Evolutionary conservation across 2,797 vertebrate species (phyloP), one percentile per base, ranked within the genome.

Genomic region (Loris lydekkerianus): DNA sequence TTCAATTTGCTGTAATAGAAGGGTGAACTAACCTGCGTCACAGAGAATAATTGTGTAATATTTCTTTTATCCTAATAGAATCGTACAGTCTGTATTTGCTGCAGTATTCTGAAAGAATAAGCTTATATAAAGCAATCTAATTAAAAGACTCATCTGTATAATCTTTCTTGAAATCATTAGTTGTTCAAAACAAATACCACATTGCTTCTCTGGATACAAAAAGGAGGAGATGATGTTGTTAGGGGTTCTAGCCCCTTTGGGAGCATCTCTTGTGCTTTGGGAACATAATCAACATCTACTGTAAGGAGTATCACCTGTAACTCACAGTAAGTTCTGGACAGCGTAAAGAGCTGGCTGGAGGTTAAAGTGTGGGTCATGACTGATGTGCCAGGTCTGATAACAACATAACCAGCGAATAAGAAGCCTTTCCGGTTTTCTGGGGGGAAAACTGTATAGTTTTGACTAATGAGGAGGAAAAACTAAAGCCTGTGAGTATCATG

Each of bases 241-340:
- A 82, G 95, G 96, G 93, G 84, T 96, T 67, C 84, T 7, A 0
- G 76, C 37, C 15, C 97, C 43, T 72, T 88, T 31, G 98, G 98
- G 97, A 97, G 83, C 43, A 9, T 89, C 88, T n/a, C 17, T 83
- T 84, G 96, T 76, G 98, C 87, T 95, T 98, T 87, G 98, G 98
- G 97, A 53, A 73, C 0, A 67, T 96, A 97, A 78, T 96, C 98
- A 97, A 73, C 98, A 98, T 97, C 97, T 97, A 97, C 98, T 86
- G 60, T 90, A 17, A 98, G 98, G 98, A 98, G 95, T 98, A 97
- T 92, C 98, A 98, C 98, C 98, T 98, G 98, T 98, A 98, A 98
- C 96, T 84, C 97, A 97, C 89, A 97, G 94, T 98, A 97, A 98
- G 98, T 97, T 91, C 97, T 63, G 96, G 96, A 92, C 93, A 49